Base-by-base conservation (phyloP, 2,797 vertebrate genomes). In the Channallabes apus region DNA sequence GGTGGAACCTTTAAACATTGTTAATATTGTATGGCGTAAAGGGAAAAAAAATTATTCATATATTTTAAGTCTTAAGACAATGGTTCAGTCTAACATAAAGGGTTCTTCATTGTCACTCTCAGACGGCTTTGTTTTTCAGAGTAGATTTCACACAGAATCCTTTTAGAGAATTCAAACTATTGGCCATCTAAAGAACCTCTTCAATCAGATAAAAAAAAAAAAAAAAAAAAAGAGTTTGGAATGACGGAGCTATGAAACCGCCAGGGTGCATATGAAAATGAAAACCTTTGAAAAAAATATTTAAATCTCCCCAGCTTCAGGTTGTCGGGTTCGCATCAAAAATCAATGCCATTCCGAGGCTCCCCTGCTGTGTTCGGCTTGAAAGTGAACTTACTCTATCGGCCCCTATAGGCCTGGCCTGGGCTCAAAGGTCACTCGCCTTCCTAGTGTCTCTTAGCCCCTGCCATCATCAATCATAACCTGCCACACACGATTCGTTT, bases 401-500 rank as follows among this genome's bases (percentile, higher is more conserved):
- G 58, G 86, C 86, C 89, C 89, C 90, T 61, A 68, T 82, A 89
- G 90, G 84, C 88, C 82, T 87, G 80, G 84, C 86, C 88, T 71
- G 71, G 75, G 84, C 81, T 88, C 79, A 86, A 88, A 86, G 92
- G 92, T 92, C 89, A 89, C 12, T 79, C 86, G 87, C 90, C 90
- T 85, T 82, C 64, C 76, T 77, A 76, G 59, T 86, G 87, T 87
- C 89, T 90, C 90, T 85, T 82, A 86, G 85, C 91, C 91, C 87
- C 83, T 67, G 58, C 80, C 83, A 82, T 89, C 93, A 92, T 94
- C 91, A 93, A 93, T 94, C 93, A 93, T 88, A 84, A 81, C 84
- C 89, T 92, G 90, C 90, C 91, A 92, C 86, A 88, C 82, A 76
- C 83, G 71, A 72, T 80, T 86, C 67, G 71, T 89, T 87, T 87